Conservation (phyloP, 1,140 invertebrate species). For the Zaprionus tsacasi region DNA sequence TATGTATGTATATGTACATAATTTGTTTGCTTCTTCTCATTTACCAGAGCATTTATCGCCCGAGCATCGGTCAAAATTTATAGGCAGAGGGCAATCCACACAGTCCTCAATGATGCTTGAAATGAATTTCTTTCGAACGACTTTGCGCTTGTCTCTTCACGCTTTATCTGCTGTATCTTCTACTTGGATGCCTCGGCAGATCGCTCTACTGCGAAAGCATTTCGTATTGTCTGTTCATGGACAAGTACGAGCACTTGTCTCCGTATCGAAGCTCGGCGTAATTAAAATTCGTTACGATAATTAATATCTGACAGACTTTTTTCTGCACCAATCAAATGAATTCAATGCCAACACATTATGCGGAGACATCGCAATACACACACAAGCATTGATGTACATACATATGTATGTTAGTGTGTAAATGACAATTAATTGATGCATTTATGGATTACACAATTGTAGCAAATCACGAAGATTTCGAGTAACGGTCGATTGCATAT, state of each 20-base stretch:
- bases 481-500: background rate
- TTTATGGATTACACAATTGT: background rate
- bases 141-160: conserved; percentile 11
- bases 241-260: conserved; percentile 32
- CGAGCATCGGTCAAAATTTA: conserved; percentile 65
- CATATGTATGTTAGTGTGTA: conserved; percentile 1
- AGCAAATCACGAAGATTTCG: background rate
- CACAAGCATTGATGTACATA: background rate
- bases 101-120: conserved; percentile 66
- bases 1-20: conserved; percentile 24
- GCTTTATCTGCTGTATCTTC: conserved; percentile 42
- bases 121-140: conserved; percentile 66
- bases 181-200: conserved; percentile 34
- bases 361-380: conserved; percentile 20
- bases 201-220: conserved; percentile 55
- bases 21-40: conserved; percentile 51
- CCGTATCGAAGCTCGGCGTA: conserved; percentile 51
- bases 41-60: conserved; percentile 57
- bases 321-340: conserved; percentile 66
- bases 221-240: conserved; percentile 5
- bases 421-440: conserved; percentile 19
- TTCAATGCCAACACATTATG: conserved; percentile 58
- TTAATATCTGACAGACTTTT: conserved; percentile 77
- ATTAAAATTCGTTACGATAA: conserved; percentile 79
- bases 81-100: conserved; percentile 56